phyloP scores from a whole-genome alignment of 2,888 invertebrate species.

The Pherbina coryleti region DNA sequence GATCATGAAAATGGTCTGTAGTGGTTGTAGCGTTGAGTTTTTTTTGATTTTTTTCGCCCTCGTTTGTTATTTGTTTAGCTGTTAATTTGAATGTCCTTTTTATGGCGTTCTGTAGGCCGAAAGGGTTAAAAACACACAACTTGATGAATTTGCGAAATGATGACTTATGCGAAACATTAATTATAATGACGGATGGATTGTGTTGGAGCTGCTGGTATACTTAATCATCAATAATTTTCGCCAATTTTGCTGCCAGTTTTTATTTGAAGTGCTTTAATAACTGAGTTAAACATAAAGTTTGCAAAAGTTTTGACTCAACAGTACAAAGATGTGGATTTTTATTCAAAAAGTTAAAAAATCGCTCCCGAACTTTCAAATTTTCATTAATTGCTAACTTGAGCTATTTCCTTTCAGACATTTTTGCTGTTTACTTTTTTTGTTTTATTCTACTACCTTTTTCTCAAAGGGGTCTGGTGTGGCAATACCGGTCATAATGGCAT shows the following conservation, averaged over 20 bases:
- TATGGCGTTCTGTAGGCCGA: not conserved
- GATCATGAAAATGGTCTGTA: constrained; percentile 7
- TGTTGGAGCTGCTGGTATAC: not conserved
- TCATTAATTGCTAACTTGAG: constrained; percentile 16
- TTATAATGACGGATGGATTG: too few relatives aligned
- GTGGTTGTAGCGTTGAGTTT: not conserved
- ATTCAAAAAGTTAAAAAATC: not conserved
- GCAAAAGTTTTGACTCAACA: too few relatives aligned
- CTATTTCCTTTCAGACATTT: not conserved
- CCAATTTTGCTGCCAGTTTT: not conserved
- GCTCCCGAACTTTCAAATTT: not conserved
- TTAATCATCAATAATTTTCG: not conserved
- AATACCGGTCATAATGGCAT: not conserved
- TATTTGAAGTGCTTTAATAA: too few relatives aligned
- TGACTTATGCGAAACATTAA: too few relatives aligned
- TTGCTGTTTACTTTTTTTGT: not conserved
- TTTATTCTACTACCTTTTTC: not conserved
- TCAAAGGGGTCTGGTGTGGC: not conserved
- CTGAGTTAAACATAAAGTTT: too few relatives aligned
- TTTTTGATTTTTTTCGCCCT: not conserved
- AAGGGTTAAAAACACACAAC: too few relatives aligned
- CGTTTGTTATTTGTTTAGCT: constrained; percentile 5
- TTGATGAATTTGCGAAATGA: too few relatives aligned
- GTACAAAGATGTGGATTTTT: too few relatives aligned
- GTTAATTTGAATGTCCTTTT: constrained; percentile 7